phyloP scores from a whole-genome alignment of 1,140 invertebrate species.

The Trigoniulus corallinus region DNA sequence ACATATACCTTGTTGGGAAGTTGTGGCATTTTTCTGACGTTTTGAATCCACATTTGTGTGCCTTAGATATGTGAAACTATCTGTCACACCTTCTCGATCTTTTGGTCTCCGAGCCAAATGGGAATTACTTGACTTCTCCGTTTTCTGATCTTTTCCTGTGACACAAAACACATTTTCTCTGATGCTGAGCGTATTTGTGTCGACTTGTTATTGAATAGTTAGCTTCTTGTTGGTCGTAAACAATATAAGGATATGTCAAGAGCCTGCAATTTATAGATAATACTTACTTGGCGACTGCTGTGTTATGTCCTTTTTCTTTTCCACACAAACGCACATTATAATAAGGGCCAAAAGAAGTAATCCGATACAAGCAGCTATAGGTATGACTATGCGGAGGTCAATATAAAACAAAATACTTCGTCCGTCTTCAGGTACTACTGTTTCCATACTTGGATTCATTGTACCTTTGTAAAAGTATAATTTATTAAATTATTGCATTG shows the following conservation, averaged over 20 bases:
- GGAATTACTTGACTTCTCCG: neutral
- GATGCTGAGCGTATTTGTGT: too few species aligned
- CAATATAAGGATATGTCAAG: neutral
- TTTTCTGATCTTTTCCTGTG: neutral
- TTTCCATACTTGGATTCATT: neutral
- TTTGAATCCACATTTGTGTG: neutral
- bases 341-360: constrained; percentile 81
- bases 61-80: neutral
- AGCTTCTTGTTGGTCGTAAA: too few species aligned
- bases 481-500: too few species aligned
- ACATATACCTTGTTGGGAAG: neutral
- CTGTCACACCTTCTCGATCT: neutral
- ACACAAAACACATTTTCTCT: too few species aligned
- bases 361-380: constrained; percentile 71
- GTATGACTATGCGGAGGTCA: constrained; percentile 83
- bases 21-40: neutral
- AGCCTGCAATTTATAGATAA: neutral
- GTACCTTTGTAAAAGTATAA: neutral
- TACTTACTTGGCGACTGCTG: constrained; percentile 1
- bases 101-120: neutral
- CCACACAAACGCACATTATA: constrained; percentile 54
- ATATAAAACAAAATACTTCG: constrained; percentile 23
- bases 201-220: too few species aligned
- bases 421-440: constrained; percentile 1
- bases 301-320: constrained; percentile 1